Conservation (phyloP, 2,888 invertebrate species). For the Protonemura montana region DNA sequence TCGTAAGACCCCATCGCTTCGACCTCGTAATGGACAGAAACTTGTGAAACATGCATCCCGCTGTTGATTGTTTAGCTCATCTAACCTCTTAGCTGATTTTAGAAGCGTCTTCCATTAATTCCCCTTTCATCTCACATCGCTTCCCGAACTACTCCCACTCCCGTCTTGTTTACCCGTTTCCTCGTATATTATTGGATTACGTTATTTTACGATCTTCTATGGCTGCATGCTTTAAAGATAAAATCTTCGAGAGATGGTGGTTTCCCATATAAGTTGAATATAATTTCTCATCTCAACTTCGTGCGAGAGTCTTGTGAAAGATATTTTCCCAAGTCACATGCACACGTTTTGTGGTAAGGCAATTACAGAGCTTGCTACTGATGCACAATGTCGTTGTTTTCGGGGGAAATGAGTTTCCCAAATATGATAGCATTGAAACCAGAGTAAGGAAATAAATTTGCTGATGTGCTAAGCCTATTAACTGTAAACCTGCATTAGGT, state of each 20-base stretch:
- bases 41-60: background rate
- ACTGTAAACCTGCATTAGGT: no score
- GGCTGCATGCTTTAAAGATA: background rate
- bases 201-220: conserved; percentile 35
- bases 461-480: background rate
- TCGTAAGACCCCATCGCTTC: no score
- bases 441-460: background rate
- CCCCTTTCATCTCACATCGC: background rate
- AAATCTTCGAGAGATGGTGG: background rate
- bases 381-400: background rate
- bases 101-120: conserved; percentile 39
- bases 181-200: conserved; percentile 39
- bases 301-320: background rate
- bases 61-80: conserved; percentile 36
- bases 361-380: background rate
- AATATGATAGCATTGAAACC: background rate
- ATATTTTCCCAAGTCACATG: background rate
- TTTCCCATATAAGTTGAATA: background rate
- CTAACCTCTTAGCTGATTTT: conserved; percentile 38
- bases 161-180: conserved; percentile 28
- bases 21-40: background rate
- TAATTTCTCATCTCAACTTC: background rate
- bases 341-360: background rate
- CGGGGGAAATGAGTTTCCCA: background rate
- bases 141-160: background rate